Base-by-base conservation (phyloP, 2,888 invertebrate species). In the Pristionchus entomophagus region DNA sequence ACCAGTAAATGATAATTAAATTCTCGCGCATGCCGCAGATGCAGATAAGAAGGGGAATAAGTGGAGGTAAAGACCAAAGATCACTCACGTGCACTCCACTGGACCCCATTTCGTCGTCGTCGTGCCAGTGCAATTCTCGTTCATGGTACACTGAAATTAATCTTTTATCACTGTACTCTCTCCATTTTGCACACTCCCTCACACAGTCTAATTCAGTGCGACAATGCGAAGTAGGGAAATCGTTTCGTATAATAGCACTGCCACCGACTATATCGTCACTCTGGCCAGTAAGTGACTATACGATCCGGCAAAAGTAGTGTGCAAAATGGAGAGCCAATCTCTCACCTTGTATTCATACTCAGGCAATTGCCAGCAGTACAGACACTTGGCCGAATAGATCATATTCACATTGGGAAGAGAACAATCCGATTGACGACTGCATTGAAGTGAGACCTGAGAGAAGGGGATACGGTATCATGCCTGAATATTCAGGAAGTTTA, bases 281-380 rank as follows among this genome's bases (percentile, higher is more conserved):
- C n/a, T n/a, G n/a, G n/a, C n/a, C n/a, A n/a, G n/a, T n/a, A n/a
- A n/a, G n/a, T n/a, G n/a, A n/a, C n/a, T n/a, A n/a, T n/a, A n/a
- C n/a, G n/a, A n/a, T n/a, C n/a, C n/a, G n/a, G n/a, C n/a, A n/a
- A n/a, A n/a, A n/a, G n/a, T n/a, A n/a, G n/a, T n/a, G n/a, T n/a
- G n/a, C n/a, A n/a, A n/a, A n/a, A n/a, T n/a, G n/a, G n/a, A n/a
- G n/a, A n/a, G n/a, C n/a, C n/a, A n/a, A n/a, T n/a, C n/a, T 26
- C 22, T 53, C 38, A 83, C 83, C 22, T 22, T 41, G 22, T 83
- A 83, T 29, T 83, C 29, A 41, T 83, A 59, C 26, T 59, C 41
- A 32, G n/a, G 26, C 10, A 83, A 35, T 45, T 83, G 83, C 83
- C 83, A 83, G 29, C 83, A 83, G 59, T 62, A 83, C 12, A 83